Percentiles rank a stretch among this genome's conserved stretches.
These are phyloP conservation scores for Ailurus styani DNA, from an alignment of 2,113 vertebrate species.

Conservation along the genomic window DNA sequence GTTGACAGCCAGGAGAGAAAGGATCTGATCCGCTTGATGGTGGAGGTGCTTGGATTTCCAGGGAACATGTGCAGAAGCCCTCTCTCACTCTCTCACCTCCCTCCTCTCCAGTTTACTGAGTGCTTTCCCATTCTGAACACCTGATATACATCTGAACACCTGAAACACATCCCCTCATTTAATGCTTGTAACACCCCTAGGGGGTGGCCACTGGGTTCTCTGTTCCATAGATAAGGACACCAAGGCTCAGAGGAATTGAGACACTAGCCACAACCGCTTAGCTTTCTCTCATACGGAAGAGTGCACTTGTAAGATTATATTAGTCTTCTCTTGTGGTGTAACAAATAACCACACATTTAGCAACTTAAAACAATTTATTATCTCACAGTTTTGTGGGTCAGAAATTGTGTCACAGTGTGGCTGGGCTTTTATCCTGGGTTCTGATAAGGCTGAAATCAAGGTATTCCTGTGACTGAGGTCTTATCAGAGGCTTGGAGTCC, in stretches of 20 bases:
- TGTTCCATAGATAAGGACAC: background rate
- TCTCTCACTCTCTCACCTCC: rapidly evolving
- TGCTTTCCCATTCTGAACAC: background rate
- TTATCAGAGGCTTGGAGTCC: background rate
- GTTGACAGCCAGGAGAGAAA: too few species aligned
- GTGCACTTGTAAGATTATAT: background rate
- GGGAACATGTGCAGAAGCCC: background rate
- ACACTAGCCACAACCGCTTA: too few species aligned
- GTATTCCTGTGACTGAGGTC: background rate
- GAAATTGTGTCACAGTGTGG: background rate
- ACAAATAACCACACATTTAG: background rate
- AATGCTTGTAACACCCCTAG: background rate
- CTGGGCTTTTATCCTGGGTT: background rate
- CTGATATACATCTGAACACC: background rate
- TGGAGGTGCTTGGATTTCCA: background rate
- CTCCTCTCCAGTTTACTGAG: too few species aligned
- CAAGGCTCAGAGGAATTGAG: background rate
- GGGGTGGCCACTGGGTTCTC: background rate
- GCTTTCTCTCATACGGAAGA: background rate
- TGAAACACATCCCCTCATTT: rapidly evolving
- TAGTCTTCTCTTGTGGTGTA: background rate
- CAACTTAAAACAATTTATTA: background rate
- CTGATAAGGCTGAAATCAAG: background rate
- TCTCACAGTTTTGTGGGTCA: background rate
- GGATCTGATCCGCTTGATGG: background rate